Evolutionary conservation across 2,797 vertebrate species (phyloP).

Genomic region (Rhinichthys osculus): DNA sequence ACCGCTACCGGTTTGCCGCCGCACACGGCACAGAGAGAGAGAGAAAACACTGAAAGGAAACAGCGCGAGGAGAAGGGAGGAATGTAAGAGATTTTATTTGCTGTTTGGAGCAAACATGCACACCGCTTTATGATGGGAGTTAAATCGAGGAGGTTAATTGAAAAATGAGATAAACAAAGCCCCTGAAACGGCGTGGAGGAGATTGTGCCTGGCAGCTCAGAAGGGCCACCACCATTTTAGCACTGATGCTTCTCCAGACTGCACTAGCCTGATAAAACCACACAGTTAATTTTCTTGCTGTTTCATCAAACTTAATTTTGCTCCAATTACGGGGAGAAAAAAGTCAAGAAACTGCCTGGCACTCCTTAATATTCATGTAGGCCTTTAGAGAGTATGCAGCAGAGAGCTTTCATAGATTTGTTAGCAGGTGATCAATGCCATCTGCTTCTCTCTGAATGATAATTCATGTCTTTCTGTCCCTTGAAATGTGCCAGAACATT

Average conservation of each 20-base stretch:
- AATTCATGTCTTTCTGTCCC: constrained; percentile 27
- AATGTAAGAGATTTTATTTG: constrained; percentile 77
- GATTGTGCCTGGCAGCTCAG: constrained; percentile 83
- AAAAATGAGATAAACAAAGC: constrained; percentile 95
- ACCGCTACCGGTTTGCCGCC: constrained; percentile 75
- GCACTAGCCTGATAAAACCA: constrained; percentile 77
- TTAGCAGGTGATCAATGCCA: constrained; percentile 29
- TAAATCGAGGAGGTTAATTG: constrained; percentile 94
- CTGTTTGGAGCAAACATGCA: constrained; percentile 86
- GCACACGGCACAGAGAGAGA: constrained; percentile 65
- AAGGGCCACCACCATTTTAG: constrained; percentile 70
- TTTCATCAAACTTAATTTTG: constrained; percentile 91
- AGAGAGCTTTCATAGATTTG: constrained; percentile 61
- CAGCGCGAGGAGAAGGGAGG: not conserved
- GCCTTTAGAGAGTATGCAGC: constrained; percentile 73
- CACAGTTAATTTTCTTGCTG: constrained; percentile 89
- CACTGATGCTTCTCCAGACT: constrained; percentile 80
- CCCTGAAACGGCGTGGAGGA: constrained; percentile 83
- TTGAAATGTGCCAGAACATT: constrained; percentile 14
- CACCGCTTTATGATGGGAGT: constrained; percentile 83
- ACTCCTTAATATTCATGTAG: constrained; percentile 80
- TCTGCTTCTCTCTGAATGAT: constrained; percentile 17
- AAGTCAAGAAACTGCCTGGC: constrained; percentile 76
- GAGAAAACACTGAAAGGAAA: constrained; percentile 46
- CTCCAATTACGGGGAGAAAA: constrained; percentile 82